phyloP scores from a whole-genome alignment of 2,113 vertebrate species.

The Bujurquina vittata region DNA sequence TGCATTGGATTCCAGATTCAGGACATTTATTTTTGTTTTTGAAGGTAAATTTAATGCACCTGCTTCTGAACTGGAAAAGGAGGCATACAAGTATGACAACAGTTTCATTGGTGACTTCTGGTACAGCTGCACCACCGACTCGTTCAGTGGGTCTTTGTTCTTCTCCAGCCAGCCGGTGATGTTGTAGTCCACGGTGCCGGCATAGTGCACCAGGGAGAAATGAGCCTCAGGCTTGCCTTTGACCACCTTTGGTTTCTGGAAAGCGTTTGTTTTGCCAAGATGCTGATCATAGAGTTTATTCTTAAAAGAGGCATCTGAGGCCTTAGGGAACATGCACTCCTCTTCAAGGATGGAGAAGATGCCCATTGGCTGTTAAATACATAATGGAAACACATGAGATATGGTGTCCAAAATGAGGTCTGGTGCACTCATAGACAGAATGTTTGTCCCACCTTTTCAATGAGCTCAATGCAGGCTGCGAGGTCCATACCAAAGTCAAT shows the following conservation, averaged over 20 bases:
- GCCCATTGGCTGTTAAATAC: constrained; percentile 81
- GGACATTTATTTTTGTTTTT: background rate
- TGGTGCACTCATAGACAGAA: background rate
- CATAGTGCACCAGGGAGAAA: constrained; percentile 87
- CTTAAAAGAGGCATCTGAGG: constrained; percentile 84
- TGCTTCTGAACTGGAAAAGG: constrained; percentile 75
- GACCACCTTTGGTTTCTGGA: constrained; percentile 88
- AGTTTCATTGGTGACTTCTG: constrained; percentile 75
- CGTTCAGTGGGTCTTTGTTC: constrained; percentile 78
- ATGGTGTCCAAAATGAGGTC: background rate
- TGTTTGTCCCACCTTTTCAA: constrained; percentile 85
- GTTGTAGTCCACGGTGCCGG: constrained; percentile 79
- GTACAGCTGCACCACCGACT: constrained; percentile 78
- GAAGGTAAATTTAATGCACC: background rate
- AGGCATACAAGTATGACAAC: constrained; percentile 81
- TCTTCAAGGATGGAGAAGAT: constrained; percentile 64
- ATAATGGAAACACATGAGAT: background rate
- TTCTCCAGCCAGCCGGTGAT: constrained; percentile 76
- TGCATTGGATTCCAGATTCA: background rate
- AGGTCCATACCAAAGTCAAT: constrained; percentile 93
- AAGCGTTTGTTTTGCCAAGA: constrained; percentile 85
- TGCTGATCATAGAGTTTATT: constrained; percentile 92
- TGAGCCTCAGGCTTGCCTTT: constrained; percentile 88
- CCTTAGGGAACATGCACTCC: background rate
- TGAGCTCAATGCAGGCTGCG: constrained; percentile 92